phyloP scores from a whole-genome alignment of 2,113 vertebrate species.

The Toxotes chatareus region DNA sequence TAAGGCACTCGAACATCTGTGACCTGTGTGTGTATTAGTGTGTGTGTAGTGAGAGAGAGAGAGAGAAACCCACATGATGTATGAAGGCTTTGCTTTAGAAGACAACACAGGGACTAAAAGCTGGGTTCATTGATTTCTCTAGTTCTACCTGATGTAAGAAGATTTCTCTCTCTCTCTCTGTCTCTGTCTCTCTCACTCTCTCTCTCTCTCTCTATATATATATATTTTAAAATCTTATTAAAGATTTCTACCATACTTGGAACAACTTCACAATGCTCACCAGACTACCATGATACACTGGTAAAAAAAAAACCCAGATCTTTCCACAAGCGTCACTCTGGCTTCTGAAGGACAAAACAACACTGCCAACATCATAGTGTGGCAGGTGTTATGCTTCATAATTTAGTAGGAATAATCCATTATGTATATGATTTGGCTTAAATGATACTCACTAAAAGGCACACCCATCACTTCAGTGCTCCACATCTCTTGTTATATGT shows the following conservation, averaged over 20 bases:
- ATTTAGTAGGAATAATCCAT: constrained; percentile 73
- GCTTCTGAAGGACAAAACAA: constrained; percentile 50
- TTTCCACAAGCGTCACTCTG: constrained; percentile 32
- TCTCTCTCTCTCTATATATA: too few species aligned
- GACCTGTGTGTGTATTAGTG: constrained; percentile 34
- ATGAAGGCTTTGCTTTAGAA: not conserved
- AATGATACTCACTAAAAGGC: constrained; percentile 65
- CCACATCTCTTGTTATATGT: constrained; percentile 15
- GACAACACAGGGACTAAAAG: not conserved
- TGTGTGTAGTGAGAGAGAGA: not conserved
- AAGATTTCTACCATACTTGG: not conserved
- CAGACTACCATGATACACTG: constrained; percentile 12
- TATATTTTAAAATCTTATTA: not conserved
- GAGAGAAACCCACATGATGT: constrained; percentile 9
- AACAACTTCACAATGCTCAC: not conserved
- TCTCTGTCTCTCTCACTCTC: too few species aligned
- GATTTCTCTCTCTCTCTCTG: too few species aligned
- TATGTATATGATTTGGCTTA: constrained; percentile 72
- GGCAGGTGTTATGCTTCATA: constrained; percentile 73
- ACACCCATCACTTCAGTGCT: constrained; percentile 33
- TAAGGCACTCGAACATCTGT: constrained; percentile 48
- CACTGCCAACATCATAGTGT: constrained; percentile 46
- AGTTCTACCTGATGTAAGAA: not conserved
- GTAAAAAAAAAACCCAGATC: constrained; percentile 9
- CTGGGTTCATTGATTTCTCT: not conserved